A percentile compares a stretch with the other conserved stretches of the same genome.
These are phyloP conservation scores for Leptinotarsa haldemani DNA, from an alignment of 2,888 invertebrate genomes.

Conservation along the genomic window DNA sequence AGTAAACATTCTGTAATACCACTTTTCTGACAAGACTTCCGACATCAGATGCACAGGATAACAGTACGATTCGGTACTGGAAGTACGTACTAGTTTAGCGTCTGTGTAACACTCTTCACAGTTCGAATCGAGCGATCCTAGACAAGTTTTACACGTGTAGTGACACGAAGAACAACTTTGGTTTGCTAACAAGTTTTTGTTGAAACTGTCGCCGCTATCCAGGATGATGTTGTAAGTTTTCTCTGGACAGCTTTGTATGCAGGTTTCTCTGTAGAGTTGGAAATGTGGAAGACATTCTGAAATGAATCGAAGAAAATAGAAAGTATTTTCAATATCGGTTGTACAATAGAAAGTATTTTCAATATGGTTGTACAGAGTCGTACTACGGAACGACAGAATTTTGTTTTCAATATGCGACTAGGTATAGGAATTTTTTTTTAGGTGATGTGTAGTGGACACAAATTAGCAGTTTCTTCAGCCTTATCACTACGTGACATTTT, in stretches of 20 bases:
- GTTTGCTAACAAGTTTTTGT: slow-evolving; percentile 47
- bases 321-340: too few species aligned
- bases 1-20: slow-evolving; percentile 57
- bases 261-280: slow-evolving; percentile 72
- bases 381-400: too few species aligned
- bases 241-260: slow-evolving; percentile 69
- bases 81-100: slow-evolving; percentile 68
- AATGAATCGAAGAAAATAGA: slow-evolving; percentile 1
- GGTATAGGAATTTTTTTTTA: too few species aligned
- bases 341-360: background rate
- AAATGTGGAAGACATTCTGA: slow-evolving; percentile 74
- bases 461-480: too few species aligned
- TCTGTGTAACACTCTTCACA: slow-evolving; percentile 78
- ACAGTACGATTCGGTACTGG: slow-evolving; percentile 61
- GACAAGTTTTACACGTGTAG: slow-evolving; percentile 79
- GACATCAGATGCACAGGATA: slow-evolving; percentile 56
- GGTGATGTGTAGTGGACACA: too few species aligned
- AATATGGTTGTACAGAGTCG: too few species aligned
- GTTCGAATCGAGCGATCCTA: slow-evolving; percentile 76
- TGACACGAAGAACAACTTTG: slow-evolving; percentile 75
- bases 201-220: slow-evolving; percentile 47
- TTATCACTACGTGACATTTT: too few species aligned
- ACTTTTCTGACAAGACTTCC: slow-evolving; percentile 53
- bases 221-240: slow-evolving; percentile 57
- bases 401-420: too few species aligned